These are phyloP conservation scores for Ormia ochracea DNA, from an alignment of 2,888 invertebrate genomes.

Conservation along the genomic window DNA sequence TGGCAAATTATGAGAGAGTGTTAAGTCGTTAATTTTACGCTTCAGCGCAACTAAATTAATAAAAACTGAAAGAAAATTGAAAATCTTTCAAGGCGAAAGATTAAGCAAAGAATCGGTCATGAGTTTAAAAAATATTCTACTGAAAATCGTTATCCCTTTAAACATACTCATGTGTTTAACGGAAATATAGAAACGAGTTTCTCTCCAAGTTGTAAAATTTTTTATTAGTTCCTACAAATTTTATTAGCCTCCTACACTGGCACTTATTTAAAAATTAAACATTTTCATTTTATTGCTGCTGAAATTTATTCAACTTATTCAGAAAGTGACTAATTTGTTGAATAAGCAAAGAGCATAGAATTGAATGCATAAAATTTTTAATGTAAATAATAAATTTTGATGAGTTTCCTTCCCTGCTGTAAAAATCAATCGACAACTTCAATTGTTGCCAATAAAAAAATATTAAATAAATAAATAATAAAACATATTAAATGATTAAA, in stretches of 20 bases:
- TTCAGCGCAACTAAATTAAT: slow-evolving; percentile 66
- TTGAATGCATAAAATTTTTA: too few relatives aligned
- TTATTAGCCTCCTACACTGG: not conserved
- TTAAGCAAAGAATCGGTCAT: not conserved
- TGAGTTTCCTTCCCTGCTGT: too few relatives aligned
- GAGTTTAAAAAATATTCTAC: not conserved
- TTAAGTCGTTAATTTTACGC: slow-evolving; percentile 74
- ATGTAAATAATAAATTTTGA: too few relatives aligned
- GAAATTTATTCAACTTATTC: not conserved
- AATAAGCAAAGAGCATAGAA: not conserved
- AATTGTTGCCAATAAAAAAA: too few relatives aligned
- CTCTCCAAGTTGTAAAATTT: not conserved
- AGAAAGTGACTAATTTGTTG: slow-evolving; percentile 14
- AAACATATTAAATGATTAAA: too few relatives aligned
- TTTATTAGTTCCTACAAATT: slow-evolving; percentile 12
- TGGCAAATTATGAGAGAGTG: slow-evolving; percentile 67
- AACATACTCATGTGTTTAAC: not conserved
- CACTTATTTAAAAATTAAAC: not conserved
- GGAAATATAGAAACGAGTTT: not conserved
- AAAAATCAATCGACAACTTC: too few relatives aligned
- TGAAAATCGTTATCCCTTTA: not conserved
- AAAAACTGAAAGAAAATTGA: slow-evolving; percentile 17
- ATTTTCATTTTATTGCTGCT: not conserved
- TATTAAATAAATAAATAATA: too few relatives aligned
- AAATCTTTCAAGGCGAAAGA: not conserved